These are phyloP conservation scores for Drosophila nikananu DNA, from an alignment of 1,140 invertebrate genomes.

Conservation along the genomic window DNA sequence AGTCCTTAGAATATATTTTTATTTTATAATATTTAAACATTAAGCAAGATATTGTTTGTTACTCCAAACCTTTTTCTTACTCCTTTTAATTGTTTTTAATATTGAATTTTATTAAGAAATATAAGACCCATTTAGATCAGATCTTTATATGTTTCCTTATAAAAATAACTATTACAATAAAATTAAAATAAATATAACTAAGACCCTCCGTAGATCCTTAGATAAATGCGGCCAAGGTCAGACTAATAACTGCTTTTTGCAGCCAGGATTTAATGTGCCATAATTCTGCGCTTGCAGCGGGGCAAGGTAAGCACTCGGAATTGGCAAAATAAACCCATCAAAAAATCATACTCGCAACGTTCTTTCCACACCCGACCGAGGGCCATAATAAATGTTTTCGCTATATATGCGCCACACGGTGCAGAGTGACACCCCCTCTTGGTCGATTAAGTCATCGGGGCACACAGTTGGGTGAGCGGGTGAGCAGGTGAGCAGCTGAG, in stretches of 20 bases:
- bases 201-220: background rate
- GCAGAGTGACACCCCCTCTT: slow-evolving; percentile 7
- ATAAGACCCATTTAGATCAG: no score
- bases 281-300: slow-evolving; percentile 5
- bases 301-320: background rate
- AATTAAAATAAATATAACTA: no score
- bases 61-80: no score
- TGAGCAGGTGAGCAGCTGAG: no score
- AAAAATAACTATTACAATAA: no score
- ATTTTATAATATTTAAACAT: no score
- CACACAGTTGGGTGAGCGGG: background rate
- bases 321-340: slow-evolving; percentile 40
- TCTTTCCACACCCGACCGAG: background rate
- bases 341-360: slow-evolving; percentile 16
- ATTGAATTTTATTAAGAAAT: no score
- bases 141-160: no score
- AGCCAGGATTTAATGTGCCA: slow-evolving; percentile 11
- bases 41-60: no score
- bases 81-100: no score
- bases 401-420: slow-evolving; percentile 14
- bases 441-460: slow-evolving; percentile 46
- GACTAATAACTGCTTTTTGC: slow-evolving; percentile 3
- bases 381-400: slow-evolving; percentile 40
- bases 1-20: no score
- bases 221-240: background rate